Evolutionary conservation across 2,797 vertebrate genomes (phyloP).

Genomic region (Passerculus sandwichensis): DNA sequence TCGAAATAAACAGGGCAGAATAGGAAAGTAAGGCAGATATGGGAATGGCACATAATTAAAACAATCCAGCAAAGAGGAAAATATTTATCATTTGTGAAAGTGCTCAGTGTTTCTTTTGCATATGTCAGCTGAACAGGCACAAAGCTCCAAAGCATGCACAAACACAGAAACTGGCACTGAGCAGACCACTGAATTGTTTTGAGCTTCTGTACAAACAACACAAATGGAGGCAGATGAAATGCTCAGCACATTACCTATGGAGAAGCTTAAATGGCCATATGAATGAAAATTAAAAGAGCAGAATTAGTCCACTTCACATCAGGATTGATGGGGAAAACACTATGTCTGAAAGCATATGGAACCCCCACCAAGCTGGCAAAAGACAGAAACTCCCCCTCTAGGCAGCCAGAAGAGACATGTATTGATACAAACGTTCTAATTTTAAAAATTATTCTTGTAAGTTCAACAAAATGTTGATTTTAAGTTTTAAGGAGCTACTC

Average conservation of each 20-base stretch:
- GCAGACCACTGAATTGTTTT: not conserved
- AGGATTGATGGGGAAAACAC: not conserved
- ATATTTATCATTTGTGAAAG: not conserved
- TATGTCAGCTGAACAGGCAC: not conserved
- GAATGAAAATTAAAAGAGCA: not conserved
- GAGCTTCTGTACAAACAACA: not conserved
- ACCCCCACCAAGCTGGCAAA: not conserved
- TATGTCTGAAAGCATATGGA: not conserved
- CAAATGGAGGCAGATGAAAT: not conserved
- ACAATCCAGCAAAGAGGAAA: not conserved
- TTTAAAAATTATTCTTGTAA: not conserved
- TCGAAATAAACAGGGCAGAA: not conserved
- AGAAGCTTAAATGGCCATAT: not conserved
- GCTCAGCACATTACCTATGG: not conserved
- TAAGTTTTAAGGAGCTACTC: not conserved
- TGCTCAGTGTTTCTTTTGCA: not conserved
- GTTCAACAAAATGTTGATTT: not conserved
- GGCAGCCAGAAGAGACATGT: not conserved
- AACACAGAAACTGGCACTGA: not conserved
- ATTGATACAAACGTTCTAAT: not conserved
- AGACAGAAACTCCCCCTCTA: not conserved
- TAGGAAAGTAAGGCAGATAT: not conserved
- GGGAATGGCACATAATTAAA: not conserved
- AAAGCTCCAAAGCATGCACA: not conserved
- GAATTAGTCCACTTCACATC: not conserved